Percentiles rank a stretch among this genome's conserved stretches.
Conservation (phyloP, 2,888 invertebrate species). For the Drosophila greeni region DNA sequence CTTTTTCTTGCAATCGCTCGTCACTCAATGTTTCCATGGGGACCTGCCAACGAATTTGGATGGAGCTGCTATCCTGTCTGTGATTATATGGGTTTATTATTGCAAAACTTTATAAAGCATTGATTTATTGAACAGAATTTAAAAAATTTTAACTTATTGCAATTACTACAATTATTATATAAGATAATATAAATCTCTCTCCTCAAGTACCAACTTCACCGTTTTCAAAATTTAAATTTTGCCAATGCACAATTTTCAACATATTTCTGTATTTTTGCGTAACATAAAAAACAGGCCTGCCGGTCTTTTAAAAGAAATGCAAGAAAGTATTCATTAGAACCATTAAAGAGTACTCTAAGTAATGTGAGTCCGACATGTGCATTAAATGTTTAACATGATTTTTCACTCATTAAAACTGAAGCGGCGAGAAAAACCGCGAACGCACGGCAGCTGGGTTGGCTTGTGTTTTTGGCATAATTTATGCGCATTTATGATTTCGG, state of each 20-base stretch:
- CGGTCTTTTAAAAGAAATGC: too few species aligned
- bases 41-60: constrained; percentile 52
- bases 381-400: constrained; percentile 72
- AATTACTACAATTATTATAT: too few species aligned
- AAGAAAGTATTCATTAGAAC: too few species aligned
- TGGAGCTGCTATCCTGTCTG: constrained; percentile 45
- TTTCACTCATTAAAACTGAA: constrained; percentile 67
- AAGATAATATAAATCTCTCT: too few species aligned
- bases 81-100: constrained; percentile 16
- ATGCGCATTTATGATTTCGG: constrained; percentile 51
- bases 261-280: too few species aligned
- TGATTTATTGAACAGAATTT: background rate
- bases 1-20: constrained; percentile 6
- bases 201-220: too few species aligned
- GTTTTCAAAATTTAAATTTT: background rate
- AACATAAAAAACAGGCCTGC: too few species aligned
- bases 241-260: too few species aligned
- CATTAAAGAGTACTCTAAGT: constrained; percentile 6
- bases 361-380: constrained; percentile 52
- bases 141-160: too few species aligned
- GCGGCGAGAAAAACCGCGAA: constrained; percentile 19
- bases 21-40: constrained; percentile 71
- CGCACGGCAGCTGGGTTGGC: constrained; percentile 56
- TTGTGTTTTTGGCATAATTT: constrained; percentile 71
- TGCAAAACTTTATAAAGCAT: background rate